Conservation (phyloP, 2,888 invertebrate species). For the Anoncus sp. region DNA sequence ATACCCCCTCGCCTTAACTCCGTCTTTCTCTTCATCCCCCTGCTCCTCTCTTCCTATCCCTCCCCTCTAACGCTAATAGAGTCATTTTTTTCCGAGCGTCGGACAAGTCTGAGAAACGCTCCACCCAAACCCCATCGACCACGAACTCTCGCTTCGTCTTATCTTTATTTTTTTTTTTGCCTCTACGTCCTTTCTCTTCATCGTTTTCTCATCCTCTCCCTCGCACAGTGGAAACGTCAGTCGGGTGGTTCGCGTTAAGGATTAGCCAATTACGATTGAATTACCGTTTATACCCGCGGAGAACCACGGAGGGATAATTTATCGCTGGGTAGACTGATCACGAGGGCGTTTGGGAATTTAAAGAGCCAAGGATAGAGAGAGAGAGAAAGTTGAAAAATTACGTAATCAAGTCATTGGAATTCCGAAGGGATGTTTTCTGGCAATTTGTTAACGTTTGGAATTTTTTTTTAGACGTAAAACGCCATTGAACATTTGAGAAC, state of each 20-base stretch:
- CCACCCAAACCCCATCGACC: not conserved
- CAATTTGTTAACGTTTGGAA: too few relatives aligned
- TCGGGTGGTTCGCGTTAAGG: conserved; percentile 73
- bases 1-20: conserved; percentile 68
- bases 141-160: conserved; percentile 46
- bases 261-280: conserved; percentile 83
- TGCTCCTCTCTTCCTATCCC: conserved; percentile 21
- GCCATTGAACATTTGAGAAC: too few relatives aligned
- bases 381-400: not conserved
- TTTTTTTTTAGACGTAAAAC: too few relatives aligned
- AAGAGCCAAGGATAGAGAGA: not conserved
- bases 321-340: conserved; percentile 18
- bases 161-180: conserved; percentile 33
- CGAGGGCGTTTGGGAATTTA: not conserved
- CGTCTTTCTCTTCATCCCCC: conserved; percentile 42
- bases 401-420: too few relatives aligned
- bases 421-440: too few relatives aligned
- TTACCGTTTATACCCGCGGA: conserved; percentile 75
- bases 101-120: conserved; percentile 57
- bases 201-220: conserved; percentile 29
- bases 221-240: conserved; percentile 64
- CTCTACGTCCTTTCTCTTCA: conserved; percentile 12
- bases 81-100: conserved; percentile 81
- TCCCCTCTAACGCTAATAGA: conserved; percentile 78
- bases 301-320: conserved; percentile 58